Conservation (phyloP, 2,888 invertebrate species). For the Chrysotoxum bicinctum region DNA sequence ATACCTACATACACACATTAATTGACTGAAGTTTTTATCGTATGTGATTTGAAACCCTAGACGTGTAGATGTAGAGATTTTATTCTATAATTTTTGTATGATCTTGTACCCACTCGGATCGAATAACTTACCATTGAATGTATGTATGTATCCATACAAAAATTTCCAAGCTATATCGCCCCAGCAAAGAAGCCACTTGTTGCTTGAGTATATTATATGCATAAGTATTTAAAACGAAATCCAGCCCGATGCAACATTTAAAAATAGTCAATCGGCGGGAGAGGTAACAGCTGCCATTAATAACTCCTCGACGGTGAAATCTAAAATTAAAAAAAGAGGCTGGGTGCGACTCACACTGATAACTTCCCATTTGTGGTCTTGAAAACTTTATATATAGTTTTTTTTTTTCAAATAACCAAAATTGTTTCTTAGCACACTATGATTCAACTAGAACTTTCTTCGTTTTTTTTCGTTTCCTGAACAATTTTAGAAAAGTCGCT, state of each 20-base stretch:
- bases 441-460: no score
- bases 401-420: no score
- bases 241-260: not conserved
- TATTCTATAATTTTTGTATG: conserved; percentile 18
- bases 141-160: not conserved
- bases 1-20: conserved; percentile 20
- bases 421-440: no score
- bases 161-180: conserved; percentile 10
- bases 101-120: conserved; percentile 47
- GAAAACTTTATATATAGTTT: no score
- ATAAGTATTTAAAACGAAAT: not conserved
- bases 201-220: not conserved
- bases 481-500: no score
- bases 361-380: no score
- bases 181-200: conserved; percentile 41
- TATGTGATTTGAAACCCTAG: conserved; percentile 53
- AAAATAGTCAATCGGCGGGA: conserved; percentile 3
- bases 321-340: no score
- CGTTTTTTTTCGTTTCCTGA: no score
- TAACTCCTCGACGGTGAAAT: not conserved
- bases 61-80: conserved; percentile 24
- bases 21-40: conserved; percentile 55
- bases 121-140: conserved; percentile 38
- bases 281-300: not conserved
- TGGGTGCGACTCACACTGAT: no score